Conservation (phyloP, 2,797 vertebrate genomes). For the Rhinichthys osculus region DNA sequence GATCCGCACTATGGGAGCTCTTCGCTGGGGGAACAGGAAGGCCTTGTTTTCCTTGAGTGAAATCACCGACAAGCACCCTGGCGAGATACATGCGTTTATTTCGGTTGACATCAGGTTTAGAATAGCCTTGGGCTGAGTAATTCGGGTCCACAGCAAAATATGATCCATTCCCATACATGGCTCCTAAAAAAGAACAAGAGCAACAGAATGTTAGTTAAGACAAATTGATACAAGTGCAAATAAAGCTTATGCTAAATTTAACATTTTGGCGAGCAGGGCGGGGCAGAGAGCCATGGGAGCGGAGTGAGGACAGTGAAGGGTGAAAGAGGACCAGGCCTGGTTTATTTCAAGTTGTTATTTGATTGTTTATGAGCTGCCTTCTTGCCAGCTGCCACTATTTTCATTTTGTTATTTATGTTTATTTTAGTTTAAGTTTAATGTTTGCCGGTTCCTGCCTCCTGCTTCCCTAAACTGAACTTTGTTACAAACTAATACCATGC, state of each 20-base stretch:
- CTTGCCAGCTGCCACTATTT: rapidly evolving
- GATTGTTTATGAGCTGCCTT: neutral
- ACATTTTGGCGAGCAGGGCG: neutral
- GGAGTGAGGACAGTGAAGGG: no score
- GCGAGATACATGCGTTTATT: slow-evolving; percentile 73
- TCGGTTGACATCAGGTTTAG: neutral
- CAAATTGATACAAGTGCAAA: neutral
- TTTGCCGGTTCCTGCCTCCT: no score
- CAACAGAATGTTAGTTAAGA: neutral
- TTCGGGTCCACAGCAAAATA: slow-evolving; percentile 74
- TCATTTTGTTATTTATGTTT: no score
- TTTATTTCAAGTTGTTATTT: neutral
- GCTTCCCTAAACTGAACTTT: neutral
- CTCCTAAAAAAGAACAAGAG: slow-evolving; percentile 57
- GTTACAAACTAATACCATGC: slow-evolving; percentile 65
- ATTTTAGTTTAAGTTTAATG: no score
- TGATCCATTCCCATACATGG: slow-evolving; percentile 67
- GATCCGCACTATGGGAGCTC: slow-evolving; percentile 50
- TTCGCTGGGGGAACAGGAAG: slow-evolving; percentile 68
- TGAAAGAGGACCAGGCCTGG: neutral
- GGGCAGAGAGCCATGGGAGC: no score
- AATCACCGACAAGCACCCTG: slow-evolving; percentile 75
- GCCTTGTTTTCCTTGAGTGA: neutral
- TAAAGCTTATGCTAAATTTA: neutral
- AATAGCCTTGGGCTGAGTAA: slow-evolving; percentile 68